Conservation (phyloP, 2,113 vertebrate genomes). For the Poicephalus meyeri region DNA sequence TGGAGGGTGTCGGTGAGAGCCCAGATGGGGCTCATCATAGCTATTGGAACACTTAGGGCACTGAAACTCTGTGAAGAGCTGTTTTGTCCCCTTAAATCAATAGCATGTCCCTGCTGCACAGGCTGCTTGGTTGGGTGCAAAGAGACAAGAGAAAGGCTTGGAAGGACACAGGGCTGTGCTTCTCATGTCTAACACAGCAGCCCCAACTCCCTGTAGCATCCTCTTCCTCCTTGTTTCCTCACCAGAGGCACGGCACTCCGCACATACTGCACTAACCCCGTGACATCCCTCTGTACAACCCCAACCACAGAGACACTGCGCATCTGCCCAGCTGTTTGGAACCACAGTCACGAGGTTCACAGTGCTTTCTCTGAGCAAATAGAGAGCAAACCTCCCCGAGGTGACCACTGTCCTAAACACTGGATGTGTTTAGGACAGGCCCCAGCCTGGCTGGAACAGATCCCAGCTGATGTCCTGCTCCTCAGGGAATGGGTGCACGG, state of each 20-base stretch:
- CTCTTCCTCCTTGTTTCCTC: not conserved
- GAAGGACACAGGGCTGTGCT: fast-evolving
- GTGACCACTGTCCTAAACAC: not conserved
- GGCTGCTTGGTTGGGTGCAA: not conserved
- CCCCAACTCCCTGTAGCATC: not conserved
- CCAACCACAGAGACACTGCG: not conserved
- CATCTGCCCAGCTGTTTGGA: not conserved
- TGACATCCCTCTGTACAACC: not conserved
- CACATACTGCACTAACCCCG: not conserved
- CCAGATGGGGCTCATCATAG: not conserved
- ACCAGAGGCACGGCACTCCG: fast-evolving
- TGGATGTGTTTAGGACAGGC: not conserved
- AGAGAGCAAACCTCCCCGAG: not conserved
- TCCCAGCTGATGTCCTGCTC: not conserved
- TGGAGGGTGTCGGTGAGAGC: not conserved
- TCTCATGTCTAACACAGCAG: not conserved
- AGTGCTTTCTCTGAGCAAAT: fast-evolving
- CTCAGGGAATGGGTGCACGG: fast-evolving
- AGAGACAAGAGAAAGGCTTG: not conserved
- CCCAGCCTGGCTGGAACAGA: not conserved
- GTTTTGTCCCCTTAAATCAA: not conserved
- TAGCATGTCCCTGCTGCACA: not conserved
- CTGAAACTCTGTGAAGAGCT: not conserved
- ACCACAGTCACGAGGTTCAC: fast-evolving
- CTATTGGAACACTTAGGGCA: not conserved